Evolutionary conservation across 1,140 invertebrate species (phyloP).

Genomic region (Magallana gigas): DNA sequence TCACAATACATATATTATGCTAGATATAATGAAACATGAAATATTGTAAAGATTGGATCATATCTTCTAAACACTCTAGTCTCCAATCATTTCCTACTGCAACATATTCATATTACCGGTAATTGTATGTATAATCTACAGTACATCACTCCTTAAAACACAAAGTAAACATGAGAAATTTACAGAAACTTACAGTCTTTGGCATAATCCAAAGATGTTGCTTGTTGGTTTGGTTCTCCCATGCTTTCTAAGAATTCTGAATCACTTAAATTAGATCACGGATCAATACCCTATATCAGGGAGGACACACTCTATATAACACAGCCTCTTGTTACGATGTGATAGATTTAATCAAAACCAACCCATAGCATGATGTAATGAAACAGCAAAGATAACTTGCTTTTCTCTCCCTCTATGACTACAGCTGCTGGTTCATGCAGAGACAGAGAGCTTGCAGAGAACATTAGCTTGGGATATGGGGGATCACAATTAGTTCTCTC

Average conservation of each 20-base stretch:
- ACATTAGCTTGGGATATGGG: not conserved
- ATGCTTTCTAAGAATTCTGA: not conserved
- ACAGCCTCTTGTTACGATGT: not conserved
- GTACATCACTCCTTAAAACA: too few relatives aligned
- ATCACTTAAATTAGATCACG: not conserved
- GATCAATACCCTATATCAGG: slow-evolving; percentile 12
- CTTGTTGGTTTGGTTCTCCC: slow-evolving; percentile 22
- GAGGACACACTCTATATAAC: not conserved
- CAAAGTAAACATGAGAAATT: too few relatives aligned
- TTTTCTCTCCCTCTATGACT: not conserved
- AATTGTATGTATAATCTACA: too few relatives aligned
- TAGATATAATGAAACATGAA: too few relatives aligned
- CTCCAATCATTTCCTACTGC: too few relatives aligned
- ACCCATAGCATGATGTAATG: not conserved
- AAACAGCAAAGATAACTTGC: not conserved
- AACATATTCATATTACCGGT: too few relatives aligned
- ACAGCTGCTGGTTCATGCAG: slow-evolving; percentile 1
- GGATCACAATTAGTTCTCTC: slow-evolving; percentile 5
- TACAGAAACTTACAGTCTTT: slow-evolving; percentile 18
- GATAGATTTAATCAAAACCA: slow-evolving; percentile 2
- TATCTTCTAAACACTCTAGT: too few relatives aligned
- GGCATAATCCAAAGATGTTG: not conserved
- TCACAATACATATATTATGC: too few relatives aligned
- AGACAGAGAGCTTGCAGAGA: not conserved
- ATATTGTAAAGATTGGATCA: too few relatives aligned